Percentiles rank a stretch among this genome's conserved stretches.
Conservation (phyloP, 1,140 invertebrate species). For the Nilaparvata lugens region DNA sequence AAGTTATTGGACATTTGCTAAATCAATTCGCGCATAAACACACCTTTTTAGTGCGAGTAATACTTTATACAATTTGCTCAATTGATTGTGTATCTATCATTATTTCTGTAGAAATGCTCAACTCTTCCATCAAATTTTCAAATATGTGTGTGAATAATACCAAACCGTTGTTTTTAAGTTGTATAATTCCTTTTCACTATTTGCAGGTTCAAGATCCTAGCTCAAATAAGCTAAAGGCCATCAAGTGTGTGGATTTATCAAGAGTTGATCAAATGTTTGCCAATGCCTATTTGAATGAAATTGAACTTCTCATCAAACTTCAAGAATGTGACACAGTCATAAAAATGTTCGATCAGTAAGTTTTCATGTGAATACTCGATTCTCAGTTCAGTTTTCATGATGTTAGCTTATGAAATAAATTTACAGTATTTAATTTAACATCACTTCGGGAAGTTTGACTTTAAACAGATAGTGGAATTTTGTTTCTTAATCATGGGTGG, state of each 20-base stretch:
- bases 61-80: too few species aligned
- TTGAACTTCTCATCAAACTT: slow-evolving; percentile 70
- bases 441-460: too few species aligned
- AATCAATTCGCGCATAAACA: too few species aligned
- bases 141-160: too few species aligned
- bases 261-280: slow-evolving; percentile 58
- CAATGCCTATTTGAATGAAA: slow-evolving; percentile 84
- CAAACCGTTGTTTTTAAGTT: background rate
- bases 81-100: too few species aligned
- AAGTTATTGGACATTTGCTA: too few species aligned
- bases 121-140: too few species aligned
- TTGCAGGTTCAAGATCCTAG: slow-evolving; percentile 25
- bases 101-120: too few species aligned
- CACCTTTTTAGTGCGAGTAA: too few species aligned
- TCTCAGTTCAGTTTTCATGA: background rate
- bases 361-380: slow-evolving; percentile 29
- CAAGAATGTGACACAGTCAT: slow-evolving; percentile 78
- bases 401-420: background rate
- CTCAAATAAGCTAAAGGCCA: slow-evolving; percentile 23
- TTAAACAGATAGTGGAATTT: too few species aligned
- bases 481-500: too few species aligned
- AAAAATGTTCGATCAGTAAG: slow-evolving; percentile 82
- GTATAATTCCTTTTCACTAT: background rate
- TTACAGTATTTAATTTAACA: background rate
- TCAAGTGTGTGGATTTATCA: slow-evolving; percentile 49